Evolutionary conservation across 2,113 vertebrate species (phyloP).

Genomic region (Odocoileus virginianus): DNA sequence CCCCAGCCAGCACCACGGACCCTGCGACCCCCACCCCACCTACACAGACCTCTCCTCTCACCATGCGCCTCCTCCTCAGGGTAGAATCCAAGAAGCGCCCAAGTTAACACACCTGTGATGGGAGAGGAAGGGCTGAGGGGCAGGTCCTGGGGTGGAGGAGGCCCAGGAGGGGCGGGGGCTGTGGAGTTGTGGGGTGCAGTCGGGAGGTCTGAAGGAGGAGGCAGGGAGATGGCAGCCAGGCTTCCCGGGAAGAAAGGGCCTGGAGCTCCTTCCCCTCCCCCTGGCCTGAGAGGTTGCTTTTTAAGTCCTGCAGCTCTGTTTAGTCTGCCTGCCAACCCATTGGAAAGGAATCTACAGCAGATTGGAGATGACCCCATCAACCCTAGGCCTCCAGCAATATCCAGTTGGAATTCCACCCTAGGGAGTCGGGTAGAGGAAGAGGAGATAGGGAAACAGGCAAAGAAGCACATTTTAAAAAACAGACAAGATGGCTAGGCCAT

Average conservation of each 20-base stretch:
- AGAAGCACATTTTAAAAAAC: conserved; percentile 65
- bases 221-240: not conserved
- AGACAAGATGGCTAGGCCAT: conserved; percentile 39
- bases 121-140: conserved; percentile 13
- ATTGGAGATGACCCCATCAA: not conserved
- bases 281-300: not conserved
- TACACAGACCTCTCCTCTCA: conserved; percentile 97
- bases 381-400: conserved; percentile 35
- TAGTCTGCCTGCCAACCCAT: conserved; percentile 26
- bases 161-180: not conserved
- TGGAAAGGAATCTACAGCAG: not conserved
- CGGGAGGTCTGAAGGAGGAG: not conserved
- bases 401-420: conserved; percentile 24
- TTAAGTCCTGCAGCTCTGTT: not conserved
- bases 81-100: conserved; percentile 99
- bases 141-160: not conserved
- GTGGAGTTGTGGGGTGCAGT: not conserved
- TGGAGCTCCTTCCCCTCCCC: not conserved
- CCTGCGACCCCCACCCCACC: conserved; percentile 91
- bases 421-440: not conserved
- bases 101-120: conserved; percentile 99
- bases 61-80: conserved; percentile 94
- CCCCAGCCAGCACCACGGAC: conserved; percentile 91
- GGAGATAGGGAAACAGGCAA: not conserved
- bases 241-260: not conserved